Percentiles rank a stretch among this genome's conserved stretches.
These are phyloP conservation scores for Syngnathus floridae DNA, from an alignment of 2,113 vertebrate genomes.

Conservation along the genomic window DNA sequence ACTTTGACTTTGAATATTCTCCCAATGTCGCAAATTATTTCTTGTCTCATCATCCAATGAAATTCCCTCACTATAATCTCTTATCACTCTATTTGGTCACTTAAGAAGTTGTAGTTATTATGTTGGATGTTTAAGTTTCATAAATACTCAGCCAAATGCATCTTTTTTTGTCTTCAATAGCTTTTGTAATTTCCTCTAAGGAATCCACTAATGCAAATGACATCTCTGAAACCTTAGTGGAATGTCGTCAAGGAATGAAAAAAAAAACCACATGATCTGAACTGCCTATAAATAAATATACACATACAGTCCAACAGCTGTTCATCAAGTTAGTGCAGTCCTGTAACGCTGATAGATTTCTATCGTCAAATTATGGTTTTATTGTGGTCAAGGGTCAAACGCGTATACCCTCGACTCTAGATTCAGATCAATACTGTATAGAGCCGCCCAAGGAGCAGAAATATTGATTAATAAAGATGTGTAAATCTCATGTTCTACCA, in stretches of 20 bases:
- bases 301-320: constrained; percentile 22
- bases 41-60: no score
- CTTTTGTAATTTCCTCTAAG: background rate
- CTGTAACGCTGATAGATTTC: constrained; percentile 47
- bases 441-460: constrained; percentile 35
- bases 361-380: constrained; percentile 49
- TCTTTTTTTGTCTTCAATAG: background rate
- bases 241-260: background rate
- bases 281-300: no score
- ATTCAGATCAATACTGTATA: constrained; percentile 56
- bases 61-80: no score
- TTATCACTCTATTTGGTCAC: no score
- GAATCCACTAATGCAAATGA: background rate
- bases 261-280: no score
- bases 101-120: no score
- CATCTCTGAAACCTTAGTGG: background rate
- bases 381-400: constrained; percentile 56
- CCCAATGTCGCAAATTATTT: no score
- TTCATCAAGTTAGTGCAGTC: constrained; percentile 24
- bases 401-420: constrained; percentile 29
- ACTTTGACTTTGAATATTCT: no score
- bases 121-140: background rate
- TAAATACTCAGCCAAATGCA: background rate
- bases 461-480: constrained; percentile 59
- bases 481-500: constrained; percentile 43